Conservation (phyloP, 92 coral and sea anemone species). For the Paramuricea clavata region DNA sequence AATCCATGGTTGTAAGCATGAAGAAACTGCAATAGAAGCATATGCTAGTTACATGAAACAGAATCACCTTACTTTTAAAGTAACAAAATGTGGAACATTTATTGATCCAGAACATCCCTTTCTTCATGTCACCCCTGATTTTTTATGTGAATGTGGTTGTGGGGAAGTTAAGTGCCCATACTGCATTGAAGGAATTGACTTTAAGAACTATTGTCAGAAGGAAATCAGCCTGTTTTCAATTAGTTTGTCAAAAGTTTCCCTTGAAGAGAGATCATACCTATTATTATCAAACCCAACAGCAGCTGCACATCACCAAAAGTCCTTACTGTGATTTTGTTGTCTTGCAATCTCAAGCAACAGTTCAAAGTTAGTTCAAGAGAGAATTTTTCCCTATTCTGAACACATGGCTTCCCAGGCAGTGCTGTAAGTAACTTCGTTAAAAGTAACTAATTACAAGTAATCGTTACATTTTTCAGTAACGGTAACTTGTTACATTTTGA, state of each 20-base stretch:
- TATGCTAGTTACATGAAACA: slow-evolving; percentile 47
- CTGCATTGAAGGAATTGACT: slow-evolving; percentile 55
- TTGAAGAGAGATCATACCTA: not conserved
- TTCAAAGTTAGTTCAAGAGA: slow-evolving; percentile 41
- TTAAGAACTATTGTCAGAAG: slow-evolving; percentile 52
- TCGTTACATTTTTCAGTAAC: too few species aligned
- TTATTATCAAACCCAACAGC: slow-evolving; percentile 11
- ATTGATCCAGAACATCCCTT: too few species aligned
- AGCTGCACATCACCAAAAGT: slow-evolving; percentile 7
- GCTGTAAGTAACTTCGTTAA: too few species aligned
- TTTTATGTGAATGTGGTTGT: slow-evolving; percentile 67
- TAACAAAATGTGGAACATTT: slow-evolving; percentile 52
- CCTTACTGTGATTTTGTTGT: slow-evolving; percentile 48
- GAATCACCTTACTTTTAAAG: slow-evolving; percentile 45
- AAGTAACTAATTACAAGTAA: too few species aligned
- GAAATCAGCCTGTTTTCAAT: not conserved
- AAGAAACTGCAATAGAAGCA: slow-evolving; percentile 29
- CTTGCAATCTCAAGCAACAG: slow-evolving; percentile 10
- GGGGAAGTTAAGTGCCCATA: slow-evolving; percentile 74
- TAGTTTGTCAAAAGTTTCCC: not conserved
- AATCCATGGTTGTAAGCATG: slow-evolving; percentile 60
- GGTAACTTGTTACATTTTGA: too few species aligned
- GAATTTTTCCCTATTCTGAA: slow-evolving; percentile 43
- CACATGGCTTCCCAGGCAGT: too few species aligned
- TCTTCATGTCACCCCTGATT: slow-evolving; percentile 72